Evolutionary conservation across 2,888 invertebrate species (phyloP).

Genomic region (Cryptocephalus moraei): DNA sequence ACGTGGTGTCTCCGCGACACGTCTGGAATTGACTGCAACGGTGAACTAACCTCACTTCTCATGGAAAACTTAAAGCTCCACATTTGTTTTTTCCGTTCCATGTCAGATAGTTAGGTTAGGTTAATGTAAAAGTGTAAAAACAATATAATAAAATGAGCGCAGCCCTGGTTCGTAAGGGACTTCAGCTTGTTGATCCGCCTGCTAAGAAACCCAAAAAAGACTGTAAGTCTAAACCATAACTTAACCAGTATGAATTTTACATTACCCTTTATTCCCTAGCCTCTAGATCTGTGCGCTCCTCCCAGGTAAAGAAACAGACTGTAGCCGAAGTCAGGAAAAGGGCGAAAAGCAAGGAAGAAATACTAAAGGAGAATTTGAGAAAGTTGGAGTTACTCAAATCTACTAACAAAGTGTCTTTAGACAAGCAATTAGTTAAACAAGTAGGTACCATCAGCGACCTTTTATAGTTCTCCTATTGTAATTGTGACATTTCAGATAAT

Average conservation of each 20-base stretch:
- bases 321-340: conserved; percentile 28
- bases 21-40: neutral
- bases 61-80: no score
- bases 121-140: no score
- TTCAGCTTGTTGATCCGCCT: conserved; percentile 28
- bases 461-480: no score
- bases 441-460: conserved; percentile 8
- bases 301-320: conserved; percentile 26
- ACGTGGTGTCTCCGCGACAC: neutral
- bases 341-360: conserved; percentile 27
- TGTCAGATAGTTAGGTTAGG: no score
- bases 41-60: neutral
- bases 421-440: conserved; percentile 23
- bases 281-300: conserved; percentile 6
- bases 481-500: conserved; percentile 40
- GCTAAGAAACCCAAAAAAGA: neutral
- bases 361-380: conserved; percentile 28
- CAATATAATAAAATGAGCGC: conserved; percentile 25
- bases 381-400: conserved; percentile 29
- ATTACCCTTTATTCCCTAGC: no score
- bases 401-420: conserved; percentile 27
- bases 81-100: no score
- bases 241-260: no score
- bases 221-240: neutral
- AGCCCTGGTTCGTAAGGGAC: conserved; percentile 29